Base-by-base conservation (phyloP, 2,888 invertebrate species). In the Herminia tarsipennalis region DNA sequence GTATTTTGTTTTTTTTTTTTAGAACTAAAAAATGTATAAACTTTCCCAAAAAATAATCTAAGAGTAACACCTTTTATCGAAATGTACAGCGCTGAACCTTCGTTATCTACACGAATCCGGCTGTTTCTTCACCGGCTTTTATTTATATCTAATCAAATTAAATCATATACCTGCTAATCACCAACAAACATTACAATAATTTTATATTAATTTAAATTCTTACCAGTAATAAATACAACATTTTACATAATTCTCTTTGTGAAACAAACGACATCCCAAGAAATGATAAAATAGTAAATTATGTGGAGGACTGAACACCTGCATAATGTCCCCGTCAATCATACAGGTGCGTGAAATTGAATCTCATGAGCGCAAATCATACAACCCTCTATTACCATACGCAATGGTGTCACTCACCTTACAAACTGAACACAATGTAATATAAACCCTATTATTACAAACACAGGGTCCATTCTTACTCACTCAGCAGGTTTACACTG, bases 361-460 rank as follows among this genome's bases (percentile, higher is more conserved):
- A 87, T 86, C 86, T 83, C 86, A 85, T 86, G 81, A 85, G 84
- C 83, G 80, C 86, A 86, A 88, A 87, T 88, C 87, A 86, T 77
- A 84, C 79, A 76, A 57, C 68, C 73, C 66, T 69, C 70, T 76
- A 83, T 83, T 83, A 78, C 78, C 79, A 83, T 82, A 78, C 64
- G 57, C 58, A 54, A 68, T 66, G 63, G 71, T 77, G 76, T 77
- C 73, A 70, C 67, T 73, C 70, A 69, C 67, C 69, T 61, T 48
- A 47, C 44, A 43, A 30, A 18, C 21, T 39, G 38, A 24, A 47
- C 40, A 46, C 49, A 51, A 36, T 25, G 36, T 18, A 69, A 72
- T 65, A 57, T 43, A 46, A 34, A 66, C 79, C 60, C 44, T 78
- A 67, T 46, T 2, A 0, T 2, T 13, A 29, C 18, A 2, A 3